A percentile compares a stretch with the other conserved stretches of the same genome.
phyloP scores from a whole-genome alignment of 53 echinoderm and acorn worm species.

The Echinarachnius parma region DNA sequence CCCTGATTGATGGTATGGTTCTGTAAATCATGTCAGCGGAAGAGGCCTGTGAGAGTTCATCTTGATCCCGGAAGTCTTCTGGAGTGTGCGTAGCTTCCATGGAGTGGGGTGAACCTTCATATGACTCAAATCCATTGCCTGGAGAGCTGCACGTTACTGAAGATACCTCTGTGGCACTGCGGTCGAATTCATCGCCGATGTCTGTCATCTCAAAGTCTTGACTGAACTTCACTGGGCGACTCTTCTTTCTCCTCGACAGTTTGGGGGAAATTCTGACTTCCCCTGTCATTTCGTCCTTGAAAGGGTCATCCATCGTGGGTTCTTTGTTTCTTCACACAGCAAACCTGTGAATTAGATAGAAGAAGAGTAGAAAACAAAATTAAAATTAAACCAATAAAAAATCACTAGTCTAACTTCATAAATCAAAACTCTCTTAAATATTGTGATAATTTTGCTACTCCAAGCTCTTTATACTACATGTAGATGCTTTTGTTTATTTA shows the following conservation, averaged over 20 bases:
- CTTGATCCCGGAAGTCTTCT: background rate
- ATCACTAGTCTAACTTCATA: too few relatives aligned
- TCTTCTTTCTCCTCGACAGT: conserved; percentile 20
- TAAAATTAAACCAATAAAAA: too few relatives aligned
- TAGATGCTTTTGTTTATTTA: too few relatives aligned
- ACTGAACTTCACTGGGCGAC: conserved; percentile 37
- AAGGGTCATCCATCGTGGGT: background rate
- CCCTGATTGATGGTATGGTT: conserved; percentile 30
- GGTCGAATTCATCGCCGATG: background rate
- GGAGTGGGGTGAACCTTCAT: background rate
- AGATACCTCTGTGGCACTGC: background rate
- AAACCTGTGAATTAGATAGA: too few relatives aligned
- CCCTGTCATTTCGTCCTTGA: background rate
- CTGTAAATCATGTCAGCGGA: conserved; percentile 1
- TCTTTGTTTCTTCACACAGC: background rate
- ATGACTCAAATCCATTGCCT: background rate
- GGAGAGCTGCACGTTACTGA: background rate
- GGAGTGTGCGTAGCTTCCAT: too few relatives aligned
- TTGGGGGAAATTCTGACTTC: conserved; percentile 25
- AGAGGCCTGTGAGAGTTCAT: background rate
- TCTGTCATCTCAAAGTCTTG: conserved; percentile 15
- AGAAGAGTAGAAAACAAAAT: too few relatives aligned
- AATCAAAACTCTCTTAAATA: too few relatives aligned
- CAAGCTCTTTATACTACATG: too few relatives aligned
- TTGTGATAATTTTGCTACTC: too few relatives aligned